phyloP scores from a whole-genome alignment of 2,113 vertebrate species.

The Empidonax traillii region DNA sequence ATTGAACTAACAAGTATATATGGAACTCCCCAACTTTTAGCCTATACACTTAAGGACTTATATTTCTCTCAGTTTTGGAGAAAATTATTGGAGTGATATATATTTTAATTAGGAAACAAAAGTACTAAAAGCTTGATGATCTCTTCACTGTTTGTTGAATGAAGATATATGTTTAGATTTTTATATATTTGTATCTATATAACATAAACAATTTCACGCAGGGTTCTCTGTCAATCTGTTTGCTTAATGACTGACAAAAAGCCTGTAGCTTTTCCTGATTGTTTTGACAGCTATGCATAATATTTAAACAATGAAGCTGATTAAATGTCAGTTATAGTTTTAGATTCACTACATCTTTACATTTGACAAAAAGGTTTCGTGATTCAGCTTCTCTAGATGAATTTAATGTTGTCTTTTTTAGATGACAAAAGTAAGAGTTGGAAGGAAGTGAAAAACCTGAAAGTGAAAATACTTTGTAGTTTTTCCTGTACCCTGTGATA shows the following conservation, averaged over 20 bases:
- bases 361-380: background rate
- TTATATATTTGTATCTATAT: background rate
- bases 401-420: background rate
- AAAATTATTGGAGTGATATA: background rate
- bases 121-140: background rate
- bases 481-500: background rate
- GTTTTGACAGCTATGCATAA: background rate
- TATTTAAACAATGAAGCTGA: conserved; percentile 22
- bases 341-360: background rate
- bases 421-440: background rate
- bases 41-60: background rate
- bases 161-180: background rate
- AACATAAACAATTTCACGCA: background rate
- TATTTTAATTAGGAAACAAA: background rate
- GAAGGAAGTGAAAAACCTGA: background rate
- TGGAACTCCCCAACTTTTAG: background rate
- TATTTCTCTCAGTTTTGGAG: background rate
- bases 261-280: background rate
- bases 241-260: background rate
- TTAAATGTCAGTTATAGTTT: background rate
- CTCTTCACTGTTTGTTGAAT: background rate
- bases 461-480: background rate
- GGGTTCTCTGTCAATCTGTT: background rate
- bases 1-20: background rate
- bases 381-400: background rate